Conservation (phyloP, 2,797 vertebrate genomes). For the Clarias laeviceps region DNA sequence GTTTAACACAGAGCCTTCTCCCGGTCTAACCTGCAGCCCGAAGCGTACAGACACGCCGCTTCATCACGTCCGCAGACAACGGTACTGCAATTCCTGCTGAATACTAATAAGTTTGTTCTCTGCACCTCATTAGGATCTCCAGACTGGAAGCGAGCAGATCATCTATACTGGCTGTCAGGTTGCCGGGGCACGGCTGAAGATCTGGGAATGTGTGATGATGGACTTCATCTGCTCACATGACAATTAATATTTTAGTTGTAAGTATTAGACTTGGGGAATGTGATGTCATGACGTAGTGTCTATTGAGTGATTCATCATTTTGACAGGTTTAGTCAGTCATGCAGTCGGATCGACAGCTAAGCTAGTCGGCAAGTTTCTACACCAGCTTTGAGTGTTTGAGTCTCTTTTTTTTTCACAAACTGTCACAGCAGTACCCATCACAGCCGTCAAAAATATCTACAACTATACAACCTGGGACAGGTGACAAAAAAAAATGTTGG, state of each 20-base stretch:
- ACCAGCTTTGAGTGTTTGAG: background rate
- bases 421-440: background rate
- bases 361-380: slow-evolving; percentile 6
- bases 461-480: too few relatives aligned
- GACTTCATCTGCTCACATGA: slow-evolving; percentile 29
- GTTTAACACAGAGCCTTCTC: slow-evolving; percentile 35
- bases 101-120: slow-evolving; percentile 51
- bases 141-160: slow-evolving; percentile 42
- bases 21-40: slow-evolving; percentile 31
- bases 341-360: slow-evolving; percentile 17
- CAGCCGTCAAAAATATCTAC: background rate
- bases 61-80: slow-evolving; percentile 49
- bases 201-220: slow-evolving; percentile 15
- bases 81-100: slow-evolving; percentile 39
- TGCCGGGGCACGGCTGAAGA: slow-evolving; percentile 29
- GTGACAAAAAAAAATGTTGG: background rate
- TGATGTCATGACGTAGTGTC: background rate
- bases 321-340: slow-evolving; percentile 21
- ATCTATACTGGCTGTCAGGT: slow-evolving; percentile 39
- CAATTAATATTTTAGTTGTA: slow-evolving; percentile 27
- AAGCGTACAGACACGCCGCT: slow-evolving; percentile 21
- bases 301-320: slow-evolving; percentile 2
- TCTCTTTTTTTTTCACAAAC: background rate
- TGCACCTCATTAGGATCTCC: slow-evolving; percentile 53
- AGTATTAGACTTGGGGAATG: background rate